Base-by-base conservation (phyloP, 2,888 invertebrate genomes). In the Tipula confusa region DNA sequence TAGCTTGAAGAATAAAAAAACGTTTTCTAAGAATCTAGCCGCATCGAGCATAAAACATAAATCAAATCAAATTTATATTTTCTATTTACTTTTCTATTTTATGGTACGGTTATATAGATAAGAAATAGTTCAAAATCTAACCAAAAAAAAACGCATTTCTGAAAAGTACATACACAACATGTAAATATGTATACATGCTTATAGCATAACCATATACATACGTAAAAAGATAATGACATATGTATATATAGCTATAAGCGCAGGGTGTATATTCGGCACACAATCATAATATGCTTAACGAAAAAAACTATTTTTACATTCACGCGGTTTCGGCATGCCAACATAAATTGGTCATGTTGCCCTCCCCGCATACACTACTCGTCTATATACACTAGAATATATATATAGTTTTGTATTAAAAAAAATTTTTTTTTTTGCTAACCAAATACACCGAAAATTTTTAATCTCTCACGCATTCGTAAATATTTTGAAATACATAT, bases 271-370 rank as follows among this genome's bases (percentile, higher is more conserved):
- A 43, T 43, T 43, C 43, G 24, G 64, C 64, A 64, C 64, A 64
- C 9, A 64, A 24, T 24, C 11, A 64, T 24, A 9, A 64, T n/a
- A n/a, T n/a, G n/a, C n/a, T n/a, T n/a, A n/a, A n/a, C 64, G 9
- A 64, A 18, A 64, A 64, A 18, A 64, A 18, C 64, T 64, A 64
- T 64, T 64, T 64, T 64, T 64, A 64, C 64, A 64, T 64, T 64
- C 64, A 64, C 64, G 64, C 64, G 64, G 64, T 64, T 64, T 64
- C 64, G 18, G 64, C 64, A 64, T 64, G 64, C 64, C 24, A 64
- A 64, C 24, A 64, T 9, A 64, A 64, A 11, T 64, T 64, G 64
- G 64, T 64, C 64, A 64, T 24, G 24, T 43, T 43, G 43, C n/a
- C 43, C 64, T 64, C 64, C 64, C 7, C 64, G 24, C 64, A 7